A percentile compares a stretch with the other conserved stretches of the same genome.
Evolutionary conservation across 2,888 invertebrate species (phyloP).

Genomic region (Caenorhabditis japonica): DNA sequence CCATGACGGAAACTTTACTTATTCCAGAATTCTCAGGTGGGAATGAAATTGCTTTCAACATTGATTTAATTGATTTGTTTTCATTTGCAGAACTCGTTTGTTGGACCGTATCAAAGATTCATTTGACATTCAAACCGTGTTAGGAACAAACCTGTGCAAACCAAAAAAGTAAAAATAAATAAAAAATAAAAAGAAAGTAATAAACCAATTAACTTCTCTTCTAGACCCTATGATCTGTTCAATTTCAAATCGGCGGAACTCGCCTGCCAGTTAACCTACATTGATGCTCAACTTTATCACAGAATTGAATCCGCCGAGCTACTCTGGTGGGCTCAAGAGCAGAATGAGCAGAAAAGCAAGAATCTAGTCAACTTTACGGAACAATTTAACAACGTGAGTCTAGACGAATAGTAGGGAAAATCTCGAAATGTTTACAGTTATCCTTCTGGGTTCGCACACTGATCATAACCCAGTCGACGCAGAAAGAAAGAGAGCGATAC

Average conservation of each 20-base stretch:
- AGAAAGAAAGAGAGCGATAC: slow-evolving; percentile 94
- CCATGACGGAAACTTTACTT: slow-evolving; percentile 89
- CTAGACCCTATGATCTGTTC: slow-evolving; percentile 59
- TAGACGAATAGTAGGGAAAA: not conserved
- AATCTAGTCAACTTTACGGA: slow-evolving; percentile 96
- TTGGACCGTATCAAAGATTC: slow-evolving; percentile 63
- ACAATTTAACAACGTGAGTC: slow-evolving; percentile 89
- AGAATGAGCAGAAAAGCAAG: slow-evolving; percentile 95
- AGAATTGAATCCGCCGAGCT: slow-evolving; percentile 96
- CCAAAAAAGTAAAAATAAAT: slow-evolving; percentile 30
- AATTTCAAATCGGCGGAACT: slow-evolving; percentile 91
- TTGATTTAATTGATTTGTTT: not conserved
- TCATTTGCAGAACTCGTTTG: slow-evolving; percentile 58
- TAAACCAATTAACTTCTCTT: slow-evolving; percentile 5
- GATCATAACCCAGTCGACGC: slow-evolving; percentile 90
- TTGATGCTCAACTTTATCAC: slow-evolving; percentile 94
- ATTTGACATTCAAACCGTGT: slow-evolving; percentile 38
- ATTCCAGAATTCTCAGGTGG: slow-evolving; percentile 81
- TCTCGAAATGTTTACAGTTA: slow-evolving; percentile 54
- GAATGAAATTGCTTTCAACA: not conserved
- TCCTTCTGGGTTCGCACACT: slow-evolving; percentile 86
- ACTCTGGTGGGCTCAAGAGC: slow-evolving; percentile 95
- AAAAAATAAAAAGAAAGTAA: not conserved
- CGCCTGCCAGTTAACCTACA: slow-evolving; percentile 96
- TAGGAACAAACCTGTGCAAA: slow-evolving; percentile 48